Conservation (phyloP, 1,140 invertebrate genomes). For the Heliconius melpomene region DNA sequence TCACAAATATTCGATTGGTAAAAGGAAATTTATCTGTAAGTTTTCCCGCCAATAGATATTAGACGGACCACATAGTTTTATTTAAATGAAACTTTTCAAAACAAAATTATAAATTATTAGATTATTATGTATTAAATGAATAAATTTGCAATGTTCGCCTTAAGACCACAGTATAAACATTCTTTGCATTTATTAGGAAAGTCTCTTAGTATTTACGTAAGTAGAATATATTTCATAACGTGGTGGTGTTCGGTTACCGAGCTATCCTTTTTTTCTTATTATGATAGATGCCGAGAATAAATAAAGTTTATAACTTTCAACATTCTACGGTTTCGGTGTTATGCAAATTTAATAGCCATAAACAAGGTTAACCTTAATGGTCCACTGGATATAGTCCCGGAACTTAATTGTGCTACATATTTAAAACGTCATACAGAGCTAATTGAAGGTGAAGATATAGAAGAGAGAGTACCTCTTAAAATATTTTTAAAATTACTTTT, state of each 20-base stretch:
- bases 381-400: not conserved
- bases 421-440: not conserved
- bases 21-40: not conserved
- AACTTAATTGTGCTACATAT: not conserved
- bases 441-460: not conserved
- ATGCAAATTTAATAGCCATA: slow-evolving; percentile 11
- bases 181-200: slow-evolving; percentile 10
- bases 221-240: not conserved
- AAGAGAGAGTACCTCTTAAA: no score
- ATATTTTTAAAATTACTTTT: no score
- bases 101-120: not conserved
- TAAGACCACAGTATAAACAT: not conserved
- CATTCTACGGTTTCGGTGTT: not conserved
- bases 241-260: not conserved
- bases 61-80: not conserved
- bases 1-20: not conserved
- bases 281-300: not conserved
- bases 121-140: not conserved
- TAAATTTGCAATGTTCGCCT: not conserved
- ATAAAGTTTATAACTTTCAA: not conserved
- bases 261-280: not conserved
- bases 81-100: not conserved
- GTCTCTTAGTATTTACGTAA: not conserved
- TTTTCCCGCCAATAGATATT: not conserved
- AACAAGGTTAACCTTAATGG: not conserved